phyloP scores from a whole-genome alignment of 1,140 invertebrate species.

The Macrotrachela quadricornifera region DNA sequence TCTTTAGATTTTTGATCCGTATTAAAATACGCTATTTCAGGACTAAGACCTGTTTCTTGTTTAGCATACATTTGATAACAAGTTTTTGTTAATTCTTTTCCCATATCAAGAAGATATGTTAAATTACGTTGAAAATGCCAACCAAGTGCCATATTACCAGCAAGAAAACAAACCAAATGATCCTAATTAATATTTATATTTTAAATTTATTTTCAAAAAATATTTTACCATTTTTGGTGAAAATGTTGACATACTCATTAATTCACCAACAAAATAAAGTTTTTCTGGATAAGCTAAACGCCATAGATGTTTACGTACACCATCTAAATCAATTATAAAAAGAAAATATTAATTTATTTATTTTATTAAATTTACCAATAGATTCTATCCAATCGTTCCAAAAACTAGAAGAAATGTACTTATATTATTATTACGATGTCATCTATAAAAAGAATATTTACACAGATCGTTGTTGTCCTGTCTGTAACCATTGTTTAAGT shows the following conservation, averaged over 20 bases:
- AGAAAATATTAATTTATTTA: too few species aligned
- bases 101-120: slow-evolving; percentile 20
- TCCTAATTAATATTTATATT: slow-evolving; percentile 41
- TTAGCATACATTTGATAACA: slow-evolving; percentile 57
- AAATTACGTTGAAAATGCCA: slow-evolving; percentile 56
- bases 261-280: slow-evolving; percentile 5
- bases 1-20: not conserved
- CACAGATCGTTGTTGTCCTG: not conserved
- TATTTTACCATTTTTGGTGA: too few species aligned
- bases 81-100: slow-evolving; percentile 71
- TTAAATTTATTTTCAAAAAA: too few species aligned
- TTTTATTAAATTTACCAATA: too few species aligned
- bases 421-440: too few species aligned
- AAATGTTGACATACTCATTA: not conserved
- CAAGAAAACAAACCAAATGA: slow-evolving; percentile 83
- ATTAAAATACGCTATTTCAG: slow-evolving; percentile 38
- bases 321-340: too few species aligned
- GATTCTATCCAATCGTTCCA: too few species aligned
- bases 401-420: too few species aligned
- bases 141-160: slow-evolving; percentile 72
- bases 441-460: too few species aligned
- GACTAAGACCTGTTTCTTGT: slow-evolving; percentile 56
- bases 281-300: not conserved
- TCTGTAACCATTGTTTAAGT: slow-evolving; percentile 51
- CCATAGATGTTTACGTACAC: not conserved